Evolutionary conservation across 2,113 vertebrate species (phyloP).

Genomic region (Ploceus nigricollis): DNA sequence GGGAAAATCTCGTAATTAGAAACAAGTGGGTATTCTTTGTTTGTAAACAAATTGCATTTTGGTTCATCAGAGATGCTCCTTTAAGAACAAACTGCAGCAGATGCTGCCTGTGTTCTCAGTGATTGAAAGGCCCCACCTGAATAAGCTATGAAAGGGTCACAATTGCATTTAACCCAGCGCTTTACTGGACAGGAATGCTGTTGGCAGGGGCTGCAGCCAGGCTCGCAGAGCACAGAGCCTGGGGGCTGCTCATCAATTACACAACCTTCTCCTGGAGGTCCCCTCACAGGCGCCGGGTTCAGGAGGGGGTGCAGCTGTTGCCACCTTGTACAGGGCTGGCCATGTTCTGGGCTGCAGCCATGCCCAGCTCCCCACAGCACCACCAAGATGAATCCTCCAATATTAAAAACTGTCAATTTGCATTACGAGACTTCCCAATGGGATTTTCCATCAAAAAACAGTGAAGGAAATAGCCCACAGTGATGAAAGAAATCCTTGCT

Average conservation of each 20-base stretch:
- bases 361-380: background rate
- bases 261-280: background rate
- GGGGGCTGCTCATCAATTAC: background rate
- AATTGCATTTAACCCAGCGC: background rate
- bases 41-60: slow-evolving; percentile 52
- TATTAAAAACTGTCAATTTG: background rate
- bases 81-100: slow-evolving; percentile 53
- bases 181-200: background rate
- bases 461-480: background rate
- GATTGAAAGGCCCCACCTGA: slow-evolving; percentile 51
- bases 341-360: background rate
- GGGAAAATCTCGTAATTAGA: slow-evolving; percentile 29
- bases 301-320: background rate
- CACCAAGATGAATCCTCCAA: background rate
- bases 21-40: slow-evolving; percentile 38
- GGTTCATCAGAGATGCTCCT: slow-evolving; percentile 40
- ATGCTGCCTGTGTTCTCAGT: background rate
- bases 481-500: background rate
- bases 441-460: background rate
- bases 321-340: background rate
- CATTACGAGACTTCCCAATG: background rate
- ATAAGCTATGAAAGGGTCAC: slow-evolving; percentile 25
- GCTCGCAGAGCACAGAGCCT: background rate
- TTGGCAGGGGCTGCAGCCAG: background rate
- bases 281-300: rapidly evolving